phyloP scores from a whole-genome alignment of 1,140 invertebrate species.

The Lepidurus apus region DNA sequence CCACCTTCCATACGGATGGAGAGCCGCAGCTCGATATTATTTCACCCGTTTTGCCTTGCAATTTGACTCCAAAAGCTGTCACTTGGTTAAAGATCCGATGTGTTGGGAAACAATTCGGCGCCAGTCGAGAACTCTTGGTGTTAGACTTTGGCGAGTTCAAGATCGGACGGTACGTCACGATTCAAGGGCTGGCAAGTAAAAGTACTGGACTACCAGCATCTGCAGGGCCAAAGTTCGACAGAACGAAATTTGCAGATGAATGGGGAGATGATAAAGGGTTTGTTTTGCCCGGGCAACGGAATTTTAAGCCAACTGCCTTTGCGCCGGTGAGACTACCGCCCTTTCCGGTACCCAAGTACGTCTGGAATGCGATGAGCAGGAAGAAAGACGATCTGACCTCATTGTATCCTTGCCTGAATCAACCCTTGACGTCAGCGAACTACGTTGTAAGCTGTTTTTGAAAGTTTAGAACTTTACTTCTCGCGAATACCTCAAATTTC shows the following conservation, averaged over 20 bases:
- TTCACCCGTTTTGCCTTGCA: neutral
- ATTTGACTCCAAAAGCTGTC: neutral
- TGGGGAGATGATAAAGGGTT: constrained; percentile 45
- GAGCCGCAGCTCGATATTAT: neutral
- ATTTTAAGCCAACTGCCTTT: constrained; percentile 45
- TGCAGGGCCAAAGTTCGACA: constrained; percentile 32
- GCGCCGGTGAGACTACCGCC: constrained; percentile 39
- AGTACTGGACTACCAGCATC: constrained; percentile 34
- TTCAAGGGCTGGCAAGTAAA: constrained; percentile 43
- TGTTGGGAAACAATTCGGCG: constrained; percentile 51
- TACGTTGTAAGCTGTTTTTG: constrained; percentile 7
- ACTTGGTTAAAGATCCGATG: constrained; percentile 31
- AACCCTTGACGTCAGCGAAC: constrained; percentile 35
- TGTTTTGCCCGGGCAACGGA: constrained; percentile 50
- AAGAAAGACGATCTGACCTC: constrained; percentile 37
- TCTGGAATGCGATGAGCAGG: constrained; percentile 39
- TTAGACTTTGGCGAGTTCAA: constrained; percentile 54
- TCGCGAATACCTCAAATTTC: too few relatives aligned
- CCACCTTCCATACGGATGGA: neutral
- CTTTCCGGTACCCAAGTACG: constrained; percentile 41
- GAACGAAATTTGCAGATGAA: constrained; percentile 36
- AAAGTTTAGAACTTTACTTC: too few relatives aligned
- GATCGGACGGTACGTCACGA: constrained; percentile 53
- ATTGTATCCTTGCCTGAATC: constrained; percentile 38
- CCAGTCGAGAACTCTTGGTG: constrained; percentile 53